A percentile compares a stretch with the other conserved stretches of the same genome.
phyloP scores from a whole-genome alignment of 2,113 vertebrate genomes.

The Accipiter cooperii region DNA sequence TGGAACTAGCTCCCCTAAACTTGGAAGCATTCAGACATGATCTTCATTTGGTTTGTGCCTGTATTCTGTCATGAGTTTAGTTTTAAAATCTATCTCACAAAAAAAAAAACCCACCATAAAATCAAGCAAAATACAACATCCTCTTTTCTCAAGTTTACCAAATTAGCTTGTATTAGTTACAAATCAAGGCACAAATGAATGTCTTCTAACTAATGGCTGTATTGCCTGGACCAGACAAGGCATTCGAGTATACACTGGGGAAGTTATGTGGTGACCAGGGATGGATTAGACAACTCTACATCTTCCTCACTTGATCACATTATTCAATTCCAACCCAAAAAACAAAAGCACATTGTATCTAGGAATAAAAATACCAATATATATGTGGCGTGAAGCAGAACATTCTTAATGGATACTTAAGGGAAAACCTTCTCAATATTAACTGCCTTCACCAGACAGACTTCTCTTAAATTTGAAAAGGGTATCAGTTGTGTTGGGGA shows the following conservation, averaged over 20 bases:
- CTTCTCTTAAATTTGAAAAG: not conserved
- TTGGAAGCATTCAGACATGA: not conserved
- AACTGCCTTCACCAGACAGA: not conserved
- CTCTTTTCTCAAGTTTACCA: not conserved
- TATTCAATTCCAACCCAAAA: not conserved
- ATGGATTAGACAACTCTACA: not conserved
- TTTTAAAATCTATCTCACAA: not conserved
- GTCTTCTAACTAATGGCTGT: not conserved
- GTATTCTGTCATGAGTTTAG: not conserved
- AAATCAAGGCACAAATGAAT: not conserved
- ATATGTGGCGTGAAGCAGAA: not conserved
- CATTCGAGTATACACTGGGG: not conserved
- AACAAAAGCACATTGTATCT: not conserved
- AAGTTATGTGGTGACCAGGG: not conserved
- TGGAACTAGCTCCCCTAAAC: not conserved
- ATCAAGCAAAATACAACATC: not conserved
- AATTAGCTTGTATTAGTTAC: not conserved
- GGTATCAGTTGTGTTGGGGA: not conserved
- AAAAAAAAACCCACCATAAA: not conserved
- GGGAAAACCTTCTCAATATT: not conserved
- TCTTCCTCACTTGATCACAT: not conserved
- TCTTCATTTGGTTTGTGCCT: not conserved
- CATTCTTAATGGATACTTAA: not conserved
- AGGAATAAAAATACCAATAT: not conserved
- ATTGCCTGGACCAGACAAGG: not conserved